Conservation (phyloP, 1,140 invertebrate species). For the Nylanderia fulva region DNA sequence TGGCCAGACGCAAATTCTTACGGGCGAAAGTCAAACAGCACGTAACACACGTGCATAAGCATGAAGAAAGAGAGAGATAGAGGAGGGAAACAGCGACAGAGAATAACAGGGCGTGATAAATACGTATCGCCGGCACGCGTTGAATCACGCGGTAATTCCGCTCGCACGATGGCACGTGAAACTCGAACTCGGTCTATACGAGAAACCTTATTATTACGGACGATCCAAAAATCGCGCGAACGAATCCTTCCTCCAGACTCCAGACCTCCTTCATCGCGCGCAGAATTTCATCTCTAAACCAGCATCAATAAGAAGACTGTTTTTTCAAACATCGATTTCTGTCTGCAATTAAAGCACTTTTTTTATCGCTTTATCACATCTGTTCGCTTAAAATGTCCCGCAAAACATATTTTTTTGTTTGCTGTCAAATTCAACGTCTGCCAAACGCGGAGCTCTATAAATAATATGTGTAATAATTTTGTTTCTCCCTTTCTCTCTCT, state of each 20-base stretch:
- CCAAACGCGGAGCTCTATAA: background rate
- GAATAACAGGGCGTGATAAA: slow-evolving; percentile 36
- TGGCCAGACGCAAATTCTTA: slow-evolving; percentile 1
- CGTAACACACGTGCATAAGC: slow-evolving; percentile 41
- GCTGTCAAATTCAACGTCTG: background rate
- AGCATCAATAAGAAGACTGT: background rate
- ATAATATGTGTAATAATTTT: background rate
- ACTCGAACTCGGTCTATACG: slow-evolving; percentile 19
- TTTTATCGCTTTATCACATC: background rate
- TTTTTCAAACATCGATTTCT: background rate
- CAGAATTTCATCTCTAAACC: background rate
- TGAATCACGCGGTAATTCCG: slow-evolving; percentile 57
- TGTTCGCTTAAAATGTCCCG: background rate
- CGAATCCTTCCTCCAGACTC: background rate
- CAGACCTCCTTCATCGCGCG: background rate
- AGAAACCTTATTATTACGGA: slow-evolving; percentile 6
- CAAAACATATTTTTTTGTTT: slow-evolving; percentile 1
- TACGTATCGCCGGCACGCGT: slow-evolving; percentile 50
- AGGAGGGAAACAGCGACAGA: background rate
- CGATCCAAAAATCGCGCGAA: background rate
- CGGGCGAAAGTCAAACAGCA: slow-evolving; percentile 32
- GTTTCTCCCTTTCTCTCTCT: background rate
- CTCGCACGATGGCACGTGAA: slow-evolving; percentile 40
- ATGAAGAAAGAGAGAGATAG: background rate
- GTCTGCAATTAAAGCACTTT: background rate